Percentiles rank a stretch among this genome's conserved stretches.
These are phyloP conservation scores for Psylliodes chrysocephalus DNA, from an alignment of 2,888 invertebrate species.

Conservation along the genomic window DNA sequence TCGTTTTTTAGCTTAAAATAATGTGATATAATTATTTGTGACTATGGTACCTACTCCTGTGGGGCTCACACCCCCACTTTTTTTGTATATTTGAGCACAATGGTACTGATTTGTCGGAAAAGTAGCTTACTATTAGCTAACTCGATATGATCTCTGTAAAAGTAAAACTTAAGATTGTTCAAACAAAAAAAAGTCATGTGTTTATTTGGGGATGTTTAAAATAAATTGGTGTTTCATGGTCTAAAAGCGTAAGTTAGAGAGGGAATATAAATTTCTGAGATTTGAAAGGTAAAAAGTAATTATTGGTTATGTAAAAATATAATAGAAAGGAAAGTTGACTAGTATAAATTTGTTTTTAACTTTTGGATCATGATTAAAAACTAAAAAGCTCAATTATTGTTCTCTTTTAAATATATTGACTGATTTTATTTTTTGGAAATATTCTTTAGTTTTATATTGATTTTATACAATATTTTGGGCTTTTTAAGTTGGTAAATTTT, in stretches of 20 bases:
- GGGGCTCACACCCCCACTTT: slow-evolving; percentile 45
- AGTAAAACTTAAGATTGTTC: slow-evolving; percentile 35
- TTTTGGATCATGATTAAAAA: background rate
- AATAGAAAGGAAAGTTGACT: background rate
- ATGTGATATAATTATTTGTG: slow-evolving; percentile 59
- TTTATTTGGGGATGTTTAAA: slow-evolving; percentile 36
- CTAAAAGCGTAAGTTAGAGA: background rate
- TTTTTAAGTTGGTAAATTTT: background rate
- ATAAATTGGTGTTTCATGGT: background rate
- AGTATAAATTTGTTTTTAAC: background rate
- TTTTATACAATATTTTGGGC: background rate
- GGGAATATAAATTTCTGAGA: background rate
- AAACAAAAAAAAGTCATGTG: slow-evolving; percentile 35
- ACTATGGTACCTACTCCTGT: slow-evolving; percentile 54
- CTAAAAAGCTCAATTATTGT: background rate
- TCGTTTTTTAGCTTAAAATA: slow-evolving; percentile 51
- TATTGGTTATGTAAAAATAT: background rate
- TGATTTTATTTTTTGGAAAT: background rate
- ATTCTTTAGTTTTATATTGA: background rate
- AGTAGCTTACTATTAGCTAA: slow-evolving; percentile 56
- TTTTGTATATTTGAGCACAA: slow-evolving; percentile 55
- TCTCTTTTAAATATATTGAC: background rate
- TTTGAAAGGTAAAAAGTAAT: too few species aligned
- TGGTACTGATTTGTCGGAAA: slow-evolving; percentile 58
- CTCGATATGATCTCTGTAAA: slow-evolving; percentile 53